phyloP scores from a whole-genome alignment of 1,140 invertebrate species.

The Zaprionus camerounensis region DNA sequence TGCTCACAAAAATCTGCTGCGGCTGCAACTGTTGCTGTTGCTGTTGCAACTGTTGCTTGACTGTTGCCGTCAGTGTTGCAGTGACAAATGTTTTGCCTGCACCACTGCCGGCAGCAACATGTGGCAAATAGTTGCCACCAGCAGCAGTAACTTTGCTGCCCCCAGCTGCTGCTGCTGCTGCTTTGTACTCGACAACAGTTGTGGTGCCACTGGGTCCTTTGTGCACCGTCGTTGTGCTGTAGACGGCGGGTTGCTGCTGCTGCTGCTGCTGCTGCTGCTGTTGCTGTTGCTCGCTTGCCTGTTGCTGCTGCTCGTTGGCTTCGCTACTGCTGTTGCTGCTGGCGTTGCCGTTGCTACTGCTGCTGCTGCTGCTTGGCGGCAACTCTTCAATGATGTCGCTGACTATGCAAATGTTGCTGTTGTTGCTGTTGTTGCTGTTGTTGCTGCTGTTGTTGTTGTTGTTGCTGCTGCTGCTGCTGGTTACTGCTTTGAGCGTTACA shows the following conservation, averaged over 20 bases:
- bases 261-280: slow-evolving; percentile 13
- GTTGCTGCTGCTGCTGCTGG: slow-evolving; percentile 33
- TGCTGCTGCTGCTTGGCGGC: slow-evolving; percentile 28
- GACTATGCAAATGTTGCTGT: slow-evolving; percentile 61
- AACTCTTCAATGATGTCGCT: slow-evolving; percentile 74
- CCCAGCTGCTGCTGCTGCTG: slow-evolving; percentile 36
- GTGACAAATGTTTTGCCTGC: slow-evolving; percentile 23
- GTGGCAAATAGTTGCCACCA: slow-evolving; percentile 52
- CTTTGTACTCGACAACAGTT: slow-evolving; percentile 82
- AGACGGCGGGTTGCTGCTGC: slow-evolving; percentile 47
- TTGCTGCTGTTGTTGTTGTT: slow-evolving; percentile 13
- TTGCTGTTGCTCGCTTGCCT: slow-evolving; percentile 7
- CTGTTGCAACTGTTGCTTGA: slow-evolving; percentile 23
- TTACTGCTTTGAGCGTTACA: slow-evolving; percentile 41
- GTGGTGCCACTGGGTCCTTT: slow-evolving; percentile 82
- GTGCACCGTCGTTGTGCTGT: slow-evolving; percentile 80
- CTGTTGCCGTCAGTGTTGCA: slow-evolving; percentile 14
- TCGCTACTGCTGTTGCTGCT: neutral
- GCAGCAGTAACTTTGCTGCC: slow-evolving; percentile 40
- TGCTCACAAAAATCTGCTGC: slow-evolving; percentile 53
- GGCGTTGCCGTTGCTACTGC: slow-evolving; percentile 10
- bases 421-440: slow-evolving; percentile 21
- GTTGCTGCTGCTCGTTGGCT: slow-evolving; percentile 5
- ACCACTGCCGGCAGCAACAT: neutral
- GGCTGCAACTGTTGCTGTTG: slow-evolving; percentile 32